Base-by-base conservation (phyloP, 2,113 vertebrate genomes). In the Gorilla gorilla region DNA sequence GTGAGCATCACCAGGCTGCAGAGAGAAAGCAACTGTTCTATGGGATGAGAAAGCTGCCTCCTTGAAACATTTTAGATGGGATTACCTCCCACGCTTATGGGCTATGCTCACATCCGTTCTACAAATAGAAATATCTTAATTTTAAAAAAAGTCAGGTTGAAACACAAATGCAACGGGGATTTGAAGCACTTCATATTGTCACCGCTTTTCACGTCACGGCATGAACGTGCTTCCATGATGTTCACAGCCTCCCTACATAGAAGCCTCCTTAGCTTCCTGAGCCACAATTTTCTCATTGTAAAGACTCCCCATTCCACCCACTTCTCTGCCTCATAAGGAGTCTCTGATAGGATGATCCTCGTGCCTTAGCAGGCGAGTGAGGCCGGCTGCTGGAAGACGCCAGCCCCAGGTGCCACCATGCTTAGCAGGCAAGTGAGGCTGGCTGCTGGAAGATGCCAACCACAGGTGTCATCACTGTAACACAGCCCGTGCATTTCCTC, bases 11-110 rank as follows among this genome's bases (percentile, higher is more conserved):
- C 61, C 61, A 64, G 61, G 27, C 40, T 16, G 27, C 32, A 32
- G 17, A 35, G 45, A 64, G 70, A 43, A 20, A 8, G 22, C 27
- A 12, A 3, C 8, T 5, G 1, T 5, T 32, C 45, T 10, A 4
- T 55, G 50, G 18, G 8, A 22, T 23, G 1, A 30, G 64, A 38
- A 4, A 0, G 23, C 27, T 48, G 0, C 3, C n/a, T 59, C 23
- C 8, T 35, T 20, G 3, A 66, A 68, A 22, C 3, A 9, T 43
- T 18, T 10, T 2, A 35, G 30, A 11, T 9, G 23, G 23, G 22
- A 11, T 40, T 61, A 27, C 55, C 75, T 59, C 35, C 72, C 8
- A 1, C 22, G 3, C 27, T 22, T 20, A 27, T 2, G 48, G 30
- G 12, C 88, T 43, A 2, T 7, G 22, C 40, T 40, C 40, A 84